Base-by-base conservation (phyloP, 1,140 invertebrate genomes). In the Yoshiicerus persimilis region DNA sequence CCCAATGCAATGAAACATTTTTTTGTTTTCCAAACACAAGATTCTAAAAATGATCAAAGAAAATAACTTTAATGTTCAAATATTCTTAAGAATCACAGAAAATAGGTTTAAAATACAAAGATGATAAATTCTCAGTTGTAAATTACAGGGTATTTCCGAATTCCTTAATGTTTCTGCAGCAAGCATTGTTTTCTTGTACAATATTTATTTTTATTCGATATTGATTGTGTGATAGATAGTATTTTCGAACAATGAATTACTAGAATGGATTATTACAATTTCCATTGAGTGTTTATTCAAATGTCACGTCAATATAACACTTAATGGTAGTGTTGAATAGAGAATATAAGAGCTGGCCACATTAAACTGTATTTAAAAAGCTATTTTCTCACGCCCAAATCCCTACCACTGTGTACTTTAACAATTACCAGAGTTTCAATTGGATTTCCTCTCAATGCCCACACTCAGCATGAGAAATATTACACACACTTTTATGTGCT, bases 281-380 rank as follows among this genome's bases (percentile, higher is more conserved):
- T 30, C 11, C 16, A 11, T 25, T 70, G 66, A 30, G 66, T 36
- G 34, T 80, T 80, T 80, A 6, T 32, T 80, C 23, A 56, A n/a
- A n/a, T n/a, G n/a, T n/a, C n/a, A n/a, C n/a, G n/a, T 36, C 20
- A 34, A 80, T 36, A n/a, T n/a, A 34, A 36, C 38, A 34, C 20
- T 56, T 38, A 11, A 20, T 80, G 75, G n/a, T 80, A 34, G 75
- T 80, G 75, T 80, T 80, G 75, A 80, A 80, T 80, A 80, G 75
- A 36, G 27, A 80, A 80, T 80, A 80, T 36, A 34, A 80, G 75
- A 80, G 75, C 32, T 38, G 30, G 34, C 20, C 32, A 80, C 75
- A 80, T 80, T 80, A 80, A 80, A 80, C 75, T 20, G 75, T 80
- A 80, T 80, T 80, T 80, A 80, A 80, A 80, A 80, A 80, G 75